Evolutionary conservation across 2,113 vertebrate genomes (phyloP), one percentile per base, ranked within the genome.

Genomic region (Mystacornis crossleyi): DNA sequence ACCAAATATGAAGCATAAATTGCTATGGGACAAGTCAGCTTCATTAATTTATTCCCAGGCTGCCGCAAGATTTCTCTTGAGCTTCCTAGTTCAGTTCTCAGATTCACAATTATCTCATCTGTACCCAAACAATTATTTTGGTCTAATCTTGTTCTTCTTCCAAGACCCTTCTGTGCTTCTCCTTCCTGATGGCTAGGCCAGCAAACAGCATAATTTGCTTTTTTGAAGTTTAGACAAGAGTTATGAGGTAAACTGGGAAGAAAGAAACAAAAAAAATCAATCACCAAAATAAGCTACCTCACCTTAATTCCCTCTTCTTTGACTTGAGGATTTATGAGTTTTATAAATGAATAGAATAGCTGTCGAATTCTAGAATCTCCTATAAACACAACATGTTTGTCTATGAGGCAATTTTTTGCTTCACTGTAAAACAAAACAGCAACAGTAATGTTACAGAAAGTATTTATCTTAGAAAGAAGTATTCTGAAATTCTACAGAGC

Each of bases 331-430:
- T 99, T 98, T 86, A 99, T 98, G 81, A 99, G 98, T 98, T 99
- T 99, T 95, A 99, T 90, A 95, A 99, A 99, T 42, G 99, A 98
- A 95, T 99, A 99, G 96, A 99, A 99, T 11, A 99, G 97, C 84
- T 99, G 99, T 67, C 99, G 98, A 93, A 99, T 99, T 97, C 99
- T 98, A 93, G 99, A 99, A 96, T 99, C 99, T 84, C 99, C 99
- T 64, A 99, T 85, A 98, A 99, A 99, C 66, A 98, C 98, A 94
- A 99, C 96, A 33, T 98, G 98, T 96, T 99, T 99, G 95, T 98
- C 97, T 97, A 97, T 42, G 62, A 99, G 99, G 97, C 99, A 99
- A 64, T 93, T 97, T 98, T 99, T 99, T 92, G 99, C 99, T 98
- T 99, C 99, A 97, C 99, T 99, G 98, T 93, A 98, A 98, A 95